Percentiles rank a stretch among this genome's conserved stretches.
Evolutionary conservation across 2,888 invertebrate species (phyloP).

Genomic region (Drosophila leonis): DNA sequence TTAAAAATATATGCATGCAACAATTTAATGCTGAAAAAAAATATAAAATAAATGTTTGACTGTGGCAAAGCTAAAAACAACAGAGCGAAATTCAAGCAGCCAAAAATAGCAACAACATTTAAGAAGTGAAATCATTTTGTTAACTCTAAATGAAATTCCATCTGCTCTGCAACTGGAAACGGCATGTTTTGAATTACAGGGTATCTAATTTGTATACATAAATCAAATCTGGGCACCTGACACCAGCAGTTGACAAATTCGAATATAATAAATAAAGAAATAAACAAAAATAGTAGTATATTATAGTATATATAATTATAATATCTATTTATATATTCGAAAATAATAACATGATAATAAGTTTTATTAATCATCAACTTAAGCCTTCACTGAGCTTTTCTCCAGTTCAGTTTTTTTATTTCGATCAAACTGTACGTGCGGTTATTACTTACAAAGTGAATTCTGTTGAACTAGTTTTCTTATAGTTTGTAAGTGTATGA

Average conservation of each 20-base stretch:
- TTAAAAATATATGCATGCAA: conserved; percentile 51
- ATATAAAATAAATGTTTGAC: neutral
- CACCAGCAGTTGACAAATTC: neutral
- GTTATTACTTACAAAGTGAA: neutral
- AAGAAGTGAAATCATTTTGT: neutral
- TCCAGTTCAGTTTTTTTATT: neutral
- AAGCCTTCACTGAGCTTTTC: too few relatives aligned
- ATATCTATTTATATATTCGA: too few relatives aligned
- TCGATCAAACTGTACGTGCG: neutral
- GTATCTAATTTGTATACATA: conserved; percentile 3
- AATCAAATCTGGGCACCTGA: neutral
- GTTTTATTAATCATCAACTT: neutral
- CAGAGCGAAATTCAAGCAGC: conserved; percentile 25
- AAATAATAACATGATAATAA: neutral
- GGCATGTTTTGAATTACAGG: neutral
- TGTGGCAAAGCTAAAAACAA: conserved; percentile 50
- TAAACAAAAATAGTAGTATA: neutral
- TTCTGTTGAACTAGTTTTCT: neutral
- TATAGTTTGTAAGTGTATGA: neutral
- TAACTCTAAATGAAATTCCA: conserved; percentile 6
- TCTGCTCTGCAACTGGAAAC: neutral
- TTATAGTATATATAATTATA: too few relatives aligned
- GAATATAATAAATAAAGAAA: neutral
- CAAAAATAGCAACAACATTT: conserved; percentile 5
- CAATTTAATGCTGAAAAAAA: conserved; percentile 57